phyloP scores from a whole-genome alignment of 2,888 invertebrate species.

The Bhutanitis thaidina region DNA sequence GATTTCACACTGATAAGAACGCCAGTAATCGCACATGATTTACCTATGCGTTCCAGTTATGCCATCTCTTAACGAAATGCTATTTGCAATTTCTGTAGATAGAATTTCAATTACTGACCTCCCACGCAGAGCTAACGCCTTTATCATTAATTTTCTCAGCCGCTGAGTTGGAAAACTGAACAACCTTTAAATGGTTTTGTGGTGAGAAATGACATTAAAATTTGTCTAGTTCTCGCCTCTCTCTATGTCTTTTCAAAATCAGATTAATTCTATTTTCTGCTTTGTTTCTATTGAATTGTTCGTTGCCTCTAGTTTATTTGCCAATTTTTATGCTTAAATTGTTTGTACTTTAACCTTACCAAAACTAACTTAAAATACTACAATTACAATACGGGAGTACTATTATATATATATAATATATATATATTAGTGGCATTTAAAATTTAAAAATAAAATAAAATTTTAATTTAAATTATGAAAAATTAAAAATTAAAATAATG shows the following conservation, averaged over 20 bases:
- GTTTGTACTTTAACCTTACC: too few relatives aligned
- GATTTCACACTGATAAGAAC: not conserved
- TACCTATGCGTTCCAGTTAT: not conserved
- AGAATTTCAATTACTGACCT: slow-evolving; percentile 15
- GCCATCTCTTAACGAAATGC: slow-evolving; percentile 1
- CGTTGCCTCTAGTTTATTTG: too few relatives aligned
- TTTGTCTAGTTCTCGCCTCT: not conserved
- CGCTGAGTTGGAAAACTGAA: slow-evolving; percentile 12
- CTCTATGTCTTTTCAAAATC: not conserved
- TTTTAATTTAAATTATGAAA: too few relatives aligned
- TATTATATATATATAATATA: too few relatives aligned
- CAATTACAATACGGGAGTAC: too few relatives aligned
- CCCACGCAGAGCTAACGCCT: not conserved
- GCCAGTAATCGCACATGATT: not conserved
- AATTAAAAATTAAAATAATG: too few relatives aligned
- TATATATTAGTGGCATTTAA: too few relatives aligned
- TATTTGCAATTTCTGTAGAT: slow-evolving; percentile 4
- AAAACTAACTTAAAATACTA: too few relatives aligned
- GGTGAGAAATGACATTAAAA: not conserved
- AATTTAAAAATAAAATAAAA: too few relatives aligned
- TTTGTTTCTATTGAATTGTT: not conserved
- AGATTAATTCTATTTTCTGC: too few relatives aligned
- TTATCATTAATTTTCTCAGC: slow-evolving; percentile 13
- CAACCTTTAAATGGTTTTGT: not conserved
- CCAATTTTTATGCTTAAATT: too few relatives aligned